Percentiles rank a stretch among this genome's conserved stretches.
Conservation (phyloP, 1,140 invertebrate species). For the Procambarus virginalis region DNA sequence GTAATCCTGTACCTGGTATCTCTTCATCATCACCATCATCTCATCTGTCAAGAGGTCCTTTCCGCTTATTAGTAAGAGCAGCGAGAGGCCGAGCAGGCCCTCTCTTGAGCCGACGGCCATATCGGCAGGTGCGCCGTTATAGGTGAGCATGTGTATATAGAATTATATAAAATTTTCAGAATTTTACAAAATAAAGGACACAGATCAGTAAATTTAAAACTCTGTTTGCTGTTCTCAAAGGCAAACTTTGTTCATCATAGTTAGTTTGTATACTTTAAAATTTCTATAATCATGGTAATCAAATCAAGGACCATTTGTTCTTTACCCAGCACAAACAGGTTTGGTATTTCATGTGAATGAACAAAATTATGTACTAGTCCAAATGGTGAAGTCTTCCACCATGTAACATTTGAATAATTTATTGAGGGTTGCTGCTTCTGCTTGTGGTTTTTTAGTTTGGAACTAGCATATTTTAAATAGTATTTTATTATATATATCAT, state of each 20-base stretch:
- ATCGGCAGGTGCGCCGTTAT: constrained; percentile 5
- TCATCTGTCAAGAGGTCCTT: not conserved
- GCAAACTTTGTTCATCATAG: not conserved
- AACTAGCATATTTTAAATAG: not conserved
- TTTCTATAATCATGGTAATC: not conserved
- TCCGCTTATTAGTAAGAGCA: constrained; percentile 28
- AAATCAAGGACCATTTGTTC: not conserved
- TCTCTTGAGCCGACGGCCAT: not conserved
- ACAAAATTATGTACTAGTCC: not conserved
- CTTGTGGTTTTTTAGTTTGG: not conserved
- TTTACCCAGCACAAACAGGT: not conserved
- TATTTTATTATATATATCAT: not conserved
- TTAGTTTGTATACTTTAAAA: not conserved
- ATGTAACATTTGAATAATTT: not conserved
- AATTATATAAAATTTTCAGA: too few species aligned
- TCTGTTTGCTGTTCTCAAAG: not conserved
- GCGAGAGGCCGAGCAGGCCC: constrained; percentile 4
- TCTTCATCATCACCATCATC: constrained; percentile 13
- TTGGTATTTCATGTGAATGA: not conserved
- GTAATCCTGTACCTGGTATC: constrained; percentile 2
- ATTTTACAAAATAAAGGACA: not conserved
- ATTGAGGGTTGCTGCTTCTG: too few species aligned
- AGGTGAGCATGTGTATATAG: not conserved
- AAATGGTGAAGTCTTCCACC: not conserved
- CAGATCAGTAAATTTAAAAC: not conserved